phyloP scores from a whole-genome alignment of 2,797 vertebrate species.

The Neoniphon sammara region DNA sequence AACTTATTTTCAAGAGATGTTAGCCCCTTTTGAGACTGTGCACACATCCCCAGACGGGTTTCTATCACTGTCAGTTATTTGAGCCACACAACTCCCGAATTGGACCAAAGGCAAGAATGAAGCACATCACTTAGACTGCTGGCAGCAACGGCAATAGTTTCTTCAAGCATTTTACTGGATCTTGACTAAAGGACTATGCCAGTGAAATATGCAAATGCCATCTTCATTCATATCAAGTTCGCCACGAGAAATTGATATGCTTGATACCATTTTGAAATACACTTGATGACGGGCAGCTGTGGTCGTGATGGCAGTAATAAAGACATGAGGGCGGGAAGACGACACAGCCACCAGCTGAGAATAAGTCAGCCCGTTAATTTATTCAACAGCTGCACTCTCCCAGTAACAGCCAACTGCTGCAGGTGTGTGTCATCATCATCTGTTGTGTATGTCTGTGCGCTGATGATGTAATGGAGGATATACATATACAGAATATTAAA shows the following conservation, averaged over 20 bases:
- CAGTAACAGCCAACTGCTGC: constrained; percentile 45
- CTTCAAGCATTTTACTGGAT: too few species aligned
- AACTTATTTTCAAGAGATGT: too few species aligned
- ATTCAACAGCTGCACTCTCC: constrained; percentile 37
- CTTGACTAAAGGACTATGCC: too few species aligned
- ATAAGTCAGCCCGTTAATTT: constrained; percentile 48
- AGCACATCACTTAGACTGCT: too few species aligned
- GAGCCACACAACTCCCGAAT: too few species aligned
- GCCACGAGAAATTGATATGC: not conserved
- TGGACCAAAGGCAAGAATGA: too few species aligned
- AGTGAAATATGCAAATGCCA: too few species aligned
- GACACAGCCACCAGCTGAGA: constrained; percentile 16
- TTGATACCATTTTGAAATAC: not conserved
- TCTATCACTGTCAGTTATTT: too few species aligned
- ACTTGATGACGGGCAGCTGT: not conserved
- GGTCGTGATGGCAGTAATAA: constrained; percentile 33
- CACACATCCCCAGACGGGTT: too few species aligned
- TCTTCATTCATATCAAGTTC: not conserved
- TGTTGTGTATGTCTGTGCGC: constrained; percentile 4
- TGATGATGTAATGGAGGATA: constrained; percentile 11
- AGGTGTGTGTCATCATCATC: constrained; percentile 50
- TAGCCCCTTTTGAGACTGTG: too few species aligned
- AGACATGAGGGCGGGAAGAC: constrained; percentile 36
- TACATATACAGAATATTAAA: not conserved
- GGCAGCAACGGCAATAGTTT: too few species aligned